Base-by-base conservation (phyloP, 1,140 invertebrate species). In the Drosophila mojavensis region DNA sequence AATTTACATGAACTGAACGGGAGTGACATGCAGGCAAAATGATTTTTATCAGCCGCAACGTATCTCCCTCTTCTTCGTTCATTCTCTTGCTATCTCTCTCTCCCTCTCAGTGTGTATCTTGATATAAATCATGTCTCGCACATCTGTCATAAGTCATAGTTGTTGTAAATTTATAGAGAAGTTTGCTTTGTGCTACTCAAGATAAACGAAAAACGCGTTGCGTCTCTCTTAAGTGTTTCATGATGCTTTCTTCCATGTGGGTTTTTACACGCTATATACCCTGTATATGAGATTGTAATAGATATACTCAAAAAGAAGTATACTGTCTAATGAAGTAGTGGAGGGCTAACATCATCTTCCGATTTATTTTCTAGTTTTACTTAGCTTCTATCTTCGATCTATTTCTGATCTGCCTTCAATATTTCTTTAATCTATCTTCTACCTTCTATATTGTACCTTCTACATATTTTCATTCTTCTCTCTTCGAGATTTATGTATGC, bases 11-110 rank as follows among this genome's bases (percentile, higher is more conserved):
- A 53, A 39, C 56, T 39, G 67, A 73, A 73, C 59, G 24, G 33
- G 48, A 73, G 47, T 75, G 79, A 79, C 76, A 76, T 76, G 6
- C 54, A 17, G 41, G 54, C 86, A 76, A 83, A 71, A 78, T 86
- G 83, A 86, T 88, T 86, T 86, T 86, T 86, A 86, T 86, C 84
- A 88, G 67, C 60, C 84, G 83, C 83, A 86, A 88, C 59, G 83
- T 56, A 28, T 53, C 43, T 17, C 6, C 56, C 47, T 73, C 26
- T 45, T 28, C 48, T 24, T 24, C 20, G 3, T 24, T 24, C 20
- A 24, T 24, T 24, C 20, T 24, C 20, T 3, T 24, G 20, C 41
- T 33, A 36, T 65, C 43, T 28, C 43, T 61, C 47, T 73, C 26
- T 45, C 41, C 50, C 41, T 33, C 43, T 65, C 55, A 24, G 20